phyloP scores from a whole-genome alignment of 2,113 vertebrate species.

The Pandion haliaetus region DNA sequence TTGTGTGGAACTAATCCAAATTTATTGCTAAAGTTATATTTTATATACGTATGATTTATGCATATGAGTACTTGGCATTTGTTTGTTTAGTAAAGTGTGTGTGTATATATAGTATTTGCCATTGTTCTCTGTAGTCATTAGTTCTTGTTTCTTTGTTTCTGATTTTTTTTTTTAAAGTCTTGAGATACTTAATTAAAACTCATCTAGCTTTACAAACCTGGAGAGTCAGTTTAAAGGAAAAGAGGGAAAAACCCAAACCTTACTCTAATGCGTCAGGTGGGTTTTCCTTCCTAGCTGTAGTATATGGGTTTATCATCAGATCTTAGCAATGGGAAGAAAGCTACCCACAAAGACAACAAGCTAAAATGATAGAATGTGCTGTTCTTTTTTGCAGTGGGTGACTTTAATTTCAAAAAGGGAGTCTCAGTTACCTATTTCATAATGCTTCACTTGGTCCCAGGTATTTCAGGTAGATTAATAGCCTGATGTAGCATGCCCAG shows the following conservation, averaged over 20 bases:
- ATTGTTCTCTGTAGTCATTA: neutral
- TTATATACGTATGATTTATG: neutral
- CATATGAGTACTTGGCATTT: neutral
- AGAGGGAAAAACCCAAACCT: accelerated
- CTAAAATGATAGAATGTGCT: constrained; percentile 15
- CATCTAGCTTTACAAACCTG: neutral
- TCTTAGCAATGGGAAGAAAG: neutral
- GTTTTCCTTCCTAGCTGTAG: neutral
- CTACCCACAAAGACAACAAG: constrained; percentile 32
- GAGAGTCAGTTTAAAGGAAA: neutral
- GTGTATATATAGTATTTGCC: neutral
- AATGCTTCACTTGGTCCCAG: constrained; percentile 74
- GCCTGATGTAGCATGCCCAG: constrained; percentile 63
- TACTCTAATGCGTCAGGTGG: neutral
- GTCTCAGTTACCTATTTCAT: constrained; percentile 79
- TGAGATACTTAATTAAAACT: neutral
- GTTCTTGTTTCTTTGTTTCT: neutral
- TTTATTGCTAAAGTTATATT: neutral
- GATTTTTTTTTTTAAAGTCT: neutral
- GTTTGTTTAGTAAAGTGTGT: neutral
- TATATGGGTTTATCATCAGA: neutral
- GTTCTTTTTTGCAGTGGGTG: neutral
- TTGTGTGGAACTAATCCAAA: neutral
- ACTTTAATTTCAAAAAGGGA: constrained; percentile 67
- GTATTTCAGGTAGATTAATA: constrained; percentile 88